Evolutionary conservation across 2,113 vertebrate species (phyloP), one percentile per base, ranked within the genome.

Genomic region (Maccullochella peelii): DNA sequence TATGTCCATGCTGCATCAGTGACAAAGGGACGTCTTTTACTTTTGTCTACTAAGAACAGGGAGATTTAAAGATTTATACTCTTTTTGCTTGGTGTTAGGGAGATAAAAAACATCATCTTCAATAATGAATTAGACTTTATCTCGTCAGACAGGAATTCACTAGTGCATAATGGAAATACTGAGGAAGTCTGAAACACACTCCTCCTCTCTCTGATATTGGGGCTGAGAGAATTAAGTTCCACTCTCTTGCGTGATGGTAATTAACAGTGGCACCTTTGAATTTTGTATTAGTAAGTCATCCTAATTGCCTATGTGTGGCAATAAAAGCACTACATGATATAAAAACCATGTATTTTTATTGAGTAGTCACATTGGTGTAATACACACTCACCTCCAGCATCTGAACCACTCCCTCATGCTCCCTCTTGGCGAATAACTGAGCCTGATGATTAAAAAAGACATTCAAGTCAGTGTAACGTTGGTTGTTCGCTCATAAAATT

Each of bases 351-450:
- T 42, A 14, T 52, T 30, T 80, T 36, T 33, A 40, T 30, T 23
- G 42, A 79, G 40, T 18, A 59, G n/a, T 70, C 69, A 83, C 58
- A 67, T 25, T 63, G 27, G 16, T 23, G 42, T 36, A 33, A 74
- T 25, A 57, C 27, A 77, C 50, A 89, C 96, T 96, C 95, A 99
- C 98, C 98, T 99, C 98, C 94, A 99, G 94, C 93, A 98, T 95
- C 90, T 98, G 98, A 72, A 99, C 96, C 10, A 98, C 97, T 75
- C 97, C 98, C 92, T 99, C 98, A 95, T 99, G 98, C 80, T 99
- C 97, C 86, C 96, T 96, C 95, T 96, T 96, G 80, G 98, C 98
- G 85, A 97, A 98, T 79, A 96, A 97, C 94, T 99, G 98, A 0
- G 98, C 98, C 98, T 99, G 86, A 42, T 52, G 62, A 90, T 72